phyloP scores from a whole-genome alignment of 2,797 vertebrate genomes.

The Austrolebias charrua region DNA sequence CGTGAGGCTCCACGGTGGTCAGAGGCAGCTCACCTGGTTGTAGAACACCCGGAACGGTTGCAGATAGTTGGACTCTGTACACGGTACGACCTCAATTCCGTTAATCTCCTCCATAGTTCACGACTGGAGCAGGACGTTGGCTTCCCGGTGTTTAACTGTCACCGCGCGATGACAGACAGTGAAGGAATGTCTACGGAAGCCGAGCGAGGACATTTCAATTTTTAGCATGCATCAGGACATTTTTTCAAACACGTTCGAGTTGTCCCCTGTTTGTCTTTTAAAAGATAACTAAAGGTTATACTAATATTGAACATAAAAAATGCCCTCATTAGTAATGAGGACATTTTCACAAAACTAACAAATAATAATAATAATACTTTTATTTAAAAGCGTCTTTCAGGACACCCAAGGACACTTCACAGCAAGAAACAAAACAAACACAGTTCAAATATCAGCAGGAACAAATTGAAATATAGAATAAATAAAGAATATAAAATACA shows the following conservation, averaged over 20 bases:
- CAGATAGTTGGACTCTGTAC: conserved; percentile 84
- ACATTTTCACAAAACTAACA: no score
- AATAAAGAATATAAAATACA: no score
- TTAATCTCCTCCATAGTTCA: conserved; percentile 84
- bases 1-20: conserved; percentile 6
- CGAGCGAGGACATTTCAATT: conserved; percentile 51
- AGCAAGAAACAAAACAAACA: no score
- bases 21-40: conserved; percentile 77
- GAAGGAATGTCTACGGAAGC: conserved; percentile 70
- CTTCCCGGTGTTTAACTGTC: conserved; percentile 65
- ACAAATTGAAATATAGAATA: no score
- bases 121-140: conserved; percentile 38
- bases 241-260: neutral
- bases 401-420: no score
- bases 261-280: neutral
- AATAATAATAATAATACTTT: no score
- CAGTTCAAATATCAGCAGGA: no score
- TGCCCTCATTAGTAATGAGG: no score
- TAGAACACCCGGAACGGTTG: conserved; percentile 84
- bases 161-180: conserved; percentile 58
- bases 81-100: conserved; percentile 82
- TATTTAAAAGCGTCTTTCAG: no score
- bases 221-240: no score
- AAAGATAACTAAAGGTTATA: no score
- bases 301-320: no score